Percentiles rank a stretch among this genome's conserved stretches.
Evolutionary conservation across 2,113 vertebrate species (phyloP).

Genomic region (Limanda limanda): DNA sequence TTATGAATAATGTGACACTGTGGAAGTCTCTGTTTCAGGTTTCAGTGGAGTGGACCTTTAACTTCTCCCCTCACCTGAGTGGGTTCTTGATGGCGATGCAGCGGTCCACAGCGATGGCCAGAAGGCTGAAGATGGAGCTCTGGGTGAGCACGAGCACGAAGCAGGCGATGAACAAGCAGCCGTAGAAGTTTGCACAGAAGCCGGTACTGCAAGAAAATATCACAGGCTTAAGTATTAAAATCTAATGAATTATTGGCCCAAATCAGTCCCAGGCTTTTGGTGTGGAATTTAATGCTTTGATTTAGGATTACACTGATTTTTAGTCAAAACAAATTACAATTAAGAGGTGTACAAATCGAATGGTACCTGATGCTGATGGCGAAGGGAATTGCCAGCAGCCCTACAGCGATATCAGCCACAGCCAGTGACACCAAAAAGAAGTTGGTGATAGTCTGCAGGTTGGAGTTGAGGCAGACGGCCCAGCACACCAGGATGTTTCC

Average conservation of each 20-base stretch:
- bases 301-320: too few species aligned
- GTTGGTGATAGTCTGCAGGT: conserved; percentile 97
- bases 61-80: conserved; percentile 87
- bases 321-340: too few species aligned
- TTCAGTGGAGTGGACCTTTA: neutral
- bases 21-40: too few species aligned
- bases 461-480: conserved; percentile 94
- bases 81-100: conserved; percentile 96
- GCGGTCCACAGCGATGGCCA: conserved; percentile 95
- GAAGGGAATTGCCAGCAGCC: conserved; percentile 94
- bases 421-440: conserved; percentile 96
- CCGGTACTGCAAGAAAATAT: conserved; percentile 83
- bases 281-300: too few species aligned
- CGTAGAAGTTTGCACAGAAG: conserved; percentile 92
- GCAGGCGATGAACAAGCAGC: conserved; percentile 97
- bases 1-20: too few species aligned
- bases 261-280: neutral
- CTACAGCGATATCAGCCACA: conserved; percentile 94
- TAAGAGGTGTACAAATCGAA: too few species aligned
- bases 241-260: neutral
- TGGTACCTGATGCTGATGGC: conserved; percentile 86
- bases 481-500: conserved; percentile 98
- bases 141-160: conserved; percentile 96
- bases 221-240: neutral
- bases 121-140: conserved; percentile 97